A percentile compares a stretch with the other conserved stretches of the same genome.
Evolutionary conservation across 1,140 invertebrate species (phyloP).

Genomic region (Drosophila arizonae): DNA sequence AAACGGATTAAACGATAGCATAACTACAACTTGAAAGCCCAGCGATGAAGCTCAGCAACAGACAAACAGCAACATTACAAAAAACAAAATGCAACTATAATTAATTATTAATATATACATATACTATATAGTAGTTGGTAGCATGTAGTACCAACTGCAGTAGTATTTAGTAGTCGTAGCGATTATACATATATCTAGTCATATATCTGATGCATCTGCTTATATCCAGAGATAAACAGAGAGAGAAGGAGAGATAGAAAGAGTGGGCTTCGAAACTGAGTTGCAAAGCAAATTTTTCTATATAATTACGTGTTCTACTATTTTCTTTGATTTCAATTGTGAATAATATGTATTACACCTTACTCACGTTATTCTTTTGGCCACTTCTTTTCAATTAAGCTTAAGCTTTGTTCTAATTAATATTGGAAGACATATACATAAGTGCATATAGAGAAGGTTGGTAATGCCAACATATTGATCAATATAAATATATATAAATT

Average conservation of each 20-base stretch:
- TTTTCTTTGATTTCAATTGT: constrained; percentile 39
- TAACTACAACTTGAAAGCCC: constrained; percentile 58
- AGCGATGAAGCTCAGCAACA: constrained; percentile 58
- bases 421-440: constrained; percentile 32
- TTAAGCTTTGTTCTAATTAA: constrained; percentile 4
- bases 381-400: background rate
- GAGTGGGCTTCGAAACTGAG: constrained; percentile 56
- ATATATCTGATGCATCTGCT: constrained; percentile 50
- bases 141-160: constrained; percentile 24
- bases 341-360: background rate
- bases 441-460: constrained; percentile 4
- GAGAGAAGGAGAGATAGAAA: constrained; percentile 7
- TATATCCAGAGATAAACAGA: constrained; percentile 22
- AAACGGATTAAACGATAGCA: constrained; percentile 18
- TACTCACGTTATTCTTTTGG: background rate
- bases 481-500: constrained; percentile 72
- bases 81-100: constrained; percentile 54
- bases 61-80: constrained; percentile 23
- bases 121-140: constrained; percentile 55
- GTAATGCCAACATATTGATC: constrained; percentile 2
- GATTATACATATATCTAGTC: constrained; percentile 68
- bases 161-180: constrained; percentile 52
- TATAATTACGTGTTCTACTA: constrained; percentile 27
- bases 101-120: constrained; percentile 37
- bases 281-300: constrained; percentile 68